Evolutionary conservation across 2,113 vertebrate genomes (phyloP).

Genomic region (Charina bottae): DNA sequence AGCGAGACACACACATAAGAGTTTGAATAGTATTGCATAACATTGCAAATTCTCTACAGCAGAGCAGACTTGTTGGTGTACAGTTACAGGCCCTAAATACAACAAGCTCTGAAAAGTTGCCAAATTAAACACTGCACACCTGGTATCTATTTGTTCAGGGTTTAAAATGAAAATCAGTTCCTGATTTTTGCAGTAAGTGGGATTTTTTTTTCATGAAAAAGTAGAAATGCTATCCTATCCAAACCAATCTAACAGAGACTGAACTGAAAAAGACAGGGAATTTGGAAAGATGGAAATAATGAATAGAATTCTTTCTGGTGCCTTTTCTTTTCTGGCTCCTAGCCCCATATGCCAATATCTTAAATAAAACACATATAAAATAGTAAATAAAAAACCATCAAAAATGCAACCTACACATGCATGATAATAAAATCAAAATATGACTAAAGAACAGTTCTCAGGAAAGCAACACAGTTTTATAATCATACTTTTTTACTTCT

Average conservation of each 20-base stretch:
- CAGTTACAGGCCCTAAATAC: constrained; percentile 64
- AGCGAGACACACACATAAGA: constrained; percentile 21
- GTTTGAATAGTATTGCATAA: background rate
- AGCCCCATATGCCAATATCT: constrained; percentile 50
- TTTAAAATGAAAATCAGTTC: constrained; percentile 67
- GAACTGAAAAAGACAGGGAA: constrained; percentile 37
- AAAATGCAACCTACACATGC: constrained; percentile 45
- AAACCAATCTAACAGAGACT: constrained; percentile 23
- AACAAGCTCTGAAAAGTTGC: constrained; percentile 53
- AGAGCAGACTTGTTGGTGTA: constrained; percentile 33
- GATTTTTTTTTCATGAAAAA: background rate
- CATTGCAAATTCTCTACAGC: constrained; percentile 34
- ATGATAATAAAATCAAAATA: constrained; percentile 66
- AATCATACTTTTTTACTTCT: constrained; percentile 22
- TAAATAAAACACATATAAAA: constrained; percentile 57
- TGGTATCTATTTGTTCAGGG: constrained; percentile 68
- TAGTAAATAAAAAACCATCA: constrained; percentile 50
- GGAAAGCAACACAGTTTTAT: constrained; percentile 54
- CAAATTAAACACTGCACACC: constrained; percentile 68
- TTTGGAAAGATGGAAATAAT: constrained; percentile 22
- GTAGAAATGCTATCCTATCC: background rate
- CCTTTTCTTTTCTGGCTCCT: constrained; percentile 58
- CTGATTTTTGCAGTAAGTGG: constrained; percentile 45
- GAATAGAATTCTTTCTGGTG: constrained; percentile 38
- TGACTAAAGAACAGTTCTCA: constrained; percentile 65